These are phyloP conservation scores for Haemorhous mexicanus DNA, from an alignment of 2,113 vertebrate genomes.

Conservation along the genomic window DNA sequence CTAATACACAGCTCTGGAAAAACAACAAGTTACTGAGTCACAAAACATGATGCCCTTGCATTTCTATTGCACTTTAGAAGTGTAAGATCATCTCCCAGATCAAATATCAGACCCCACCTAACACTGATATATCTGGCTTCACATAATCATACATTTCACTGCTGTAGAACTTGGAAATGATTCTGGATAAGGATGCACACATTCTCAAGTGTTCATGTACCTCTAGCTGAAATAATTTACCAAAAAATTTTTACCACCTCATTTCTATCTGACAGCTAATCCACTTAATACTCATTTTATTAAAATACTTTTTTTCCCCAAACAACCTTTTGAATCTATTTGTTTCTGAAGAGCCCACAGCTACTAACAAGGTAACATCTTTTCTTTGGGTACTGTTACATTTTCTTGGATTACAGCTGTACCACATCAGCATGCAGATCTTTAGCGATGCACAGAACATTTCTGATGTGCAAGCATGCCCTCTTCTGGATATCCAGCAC, in stretches of 20 bases:
- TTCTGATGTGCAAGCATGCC: conserved; percentile 69
- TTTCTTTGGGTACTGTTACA: conserved; percentile 2
- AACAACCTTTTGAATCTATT: neutral
- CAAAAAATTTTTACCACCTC: neutral
- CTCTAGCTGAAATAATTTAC: neutral
- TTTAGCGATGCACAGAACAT: neutral
- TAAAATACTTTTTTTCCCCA: neutral
- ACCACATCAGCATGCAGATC: neutral
- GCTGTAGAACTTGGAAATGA: neutral
- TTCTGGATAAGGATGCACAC: neutral
- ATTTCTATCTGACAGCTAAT: neutral
- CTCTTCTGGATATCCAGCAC: conserved; percentile 66
- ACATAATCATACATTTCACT: neutral
- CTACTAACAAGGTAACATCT: conserved; percentile 16
- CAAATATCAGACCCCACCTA: neutral
- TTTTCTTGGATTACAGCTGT: neutral
- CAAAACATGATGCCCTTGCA: neutral
- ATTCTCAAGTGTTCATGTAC: neutral
- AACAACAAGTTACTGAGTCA: neutral
- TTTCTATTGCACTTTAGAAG: neutral
- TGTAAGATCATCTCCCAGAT: neutral
- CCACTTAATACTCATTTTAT: neutral
- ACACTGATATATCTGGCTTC: neutral
- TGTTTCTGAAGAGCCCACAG: conserved; percentile 6
- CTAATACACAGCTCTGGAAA: neutral